Evolutionary conservation across 2,888 invertebrate species (phyloP).

Genomic region (Melinaea marsaeus): DNA sequence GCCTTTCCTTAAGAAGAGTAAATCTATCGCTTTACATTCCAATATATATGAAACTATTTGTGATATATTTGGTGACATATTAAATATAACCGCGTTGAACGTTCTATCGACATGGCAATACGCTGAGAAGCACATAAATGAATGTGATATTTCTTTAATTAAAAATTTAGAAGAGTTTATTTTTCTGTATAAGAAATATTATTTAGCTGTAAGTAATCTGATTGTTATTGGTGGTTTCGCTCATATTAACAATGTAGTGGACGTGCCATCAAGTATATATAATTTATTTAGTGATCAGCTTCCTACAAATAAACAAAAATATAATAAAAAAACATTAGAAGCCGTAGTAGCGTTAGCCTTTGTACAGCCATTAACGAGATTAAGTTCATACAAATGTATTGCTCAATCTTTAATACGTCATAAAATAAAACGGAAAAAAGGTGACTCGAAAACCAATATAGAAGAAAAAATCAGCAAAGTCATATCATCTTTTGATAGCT

Average conservation of each 20-base stretch:
- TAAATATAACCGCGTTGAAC: conserved; percentile 82
- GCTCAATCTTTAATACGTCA: conserved; percentile 76
- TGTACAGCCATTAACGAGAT: conserved; percentile 79
- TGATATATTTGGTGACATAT: conserved; percentile 82
- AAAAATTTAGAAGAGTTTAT: conserved; percentile 85
- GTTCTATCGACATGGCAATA: conserved; percentile 83
- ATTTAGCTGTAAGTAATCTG: conserved; percentile 84
- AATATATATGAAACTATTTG: conserved; percentile 81
- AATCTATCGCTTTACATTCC: conserved; percentile 73
- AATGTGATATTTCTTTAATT: conserved; percentile 82
- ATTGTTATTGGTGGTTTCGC: conserved; percentile 84
- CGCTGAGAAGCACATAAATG: conserved; percentile 80
- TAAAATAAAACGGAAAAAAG: conserved; percentile 62
- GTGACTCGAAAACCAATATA: conserved; percentile 62
- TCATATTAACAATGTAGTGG: conserved; percentile 80
- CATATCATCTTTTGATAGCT: conserved; percentile 78
- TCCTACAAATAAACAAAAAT: conserved; percentile 74
- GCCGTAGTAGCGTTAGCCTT: conserved; percentile 78
- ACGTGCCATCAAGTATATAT: conserved; percentile 76
- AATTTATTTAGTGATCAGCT: conserved; percentile 78
- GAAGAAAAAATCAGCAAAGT: conserved; percentile 78
- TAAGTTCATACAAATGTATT: conserved; percentile 80
- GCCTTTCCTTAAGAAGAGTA: conserved; percentile 81
- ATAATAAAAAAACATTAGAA: conserved; percentile 76
- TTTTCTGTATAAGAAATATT: conserved; percentile 83